Evolutionary conservation across 2,888 invertebrate species (phyloP), one percentile per base, ranked within the genome.

Genomic region (Noctua comes): DNA sequence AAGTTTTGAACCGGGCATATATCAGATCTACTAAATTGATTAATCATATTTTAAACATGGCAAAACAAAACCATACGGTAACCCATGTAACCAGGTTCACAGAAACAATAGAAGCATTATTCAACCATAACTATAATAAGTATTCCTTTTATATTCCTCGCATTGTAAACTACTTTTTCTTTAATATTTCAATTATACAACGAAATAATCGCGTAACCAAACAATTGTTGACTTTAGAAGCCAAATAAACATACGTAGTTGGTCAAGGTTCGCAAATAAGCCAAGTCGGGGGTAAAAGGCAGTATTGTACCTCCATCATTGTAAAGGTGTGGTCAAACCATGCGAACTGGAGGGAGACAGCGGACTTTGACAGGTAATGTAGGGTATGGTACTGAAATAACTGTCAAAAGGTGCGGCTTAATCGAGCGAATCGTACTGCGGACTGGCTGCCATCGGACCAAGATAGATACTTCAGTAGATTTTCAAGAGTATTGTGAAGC

Each of bases 81-180:
- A 16, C 36, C 57, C 1, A 59, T 21, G 71, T 84, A 10, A 82
- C 85, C 82, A 75, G 85, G 82, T 57, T 66, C 36, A 5, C 85
- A 82, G 54, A 82, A 85, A 85, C 85, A 85, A 82, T 75, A 82
- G 81, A 68, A 73, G 11, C 76, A 70, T 81, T 85, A 81, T 46
- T 85, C 59, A 85, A 73, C 73, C 48, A 57, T n/a, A 70, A 66
- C 65, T 51, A 1, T 51, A 0, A 16, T 79, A 82, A 24, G 76
- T 71, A 71, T 70, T 75, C 68, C 64, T 71, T 68, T 51, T 82
- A 82, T 68, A 82, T 68, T 81, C 81, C 16, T 51, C 51, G 62
- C 57, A 82, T 81, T 80, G 74, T 81, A 21, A 24, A 57, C 54
- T 7, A 62, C 64, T 70, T 70, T 66, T 70, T 65, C 46, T 62